Evolutionary conservation across 2,113 vertebrate species (phyloP).

Genomic region (Onychostruthus taczanowskii): DNA sequence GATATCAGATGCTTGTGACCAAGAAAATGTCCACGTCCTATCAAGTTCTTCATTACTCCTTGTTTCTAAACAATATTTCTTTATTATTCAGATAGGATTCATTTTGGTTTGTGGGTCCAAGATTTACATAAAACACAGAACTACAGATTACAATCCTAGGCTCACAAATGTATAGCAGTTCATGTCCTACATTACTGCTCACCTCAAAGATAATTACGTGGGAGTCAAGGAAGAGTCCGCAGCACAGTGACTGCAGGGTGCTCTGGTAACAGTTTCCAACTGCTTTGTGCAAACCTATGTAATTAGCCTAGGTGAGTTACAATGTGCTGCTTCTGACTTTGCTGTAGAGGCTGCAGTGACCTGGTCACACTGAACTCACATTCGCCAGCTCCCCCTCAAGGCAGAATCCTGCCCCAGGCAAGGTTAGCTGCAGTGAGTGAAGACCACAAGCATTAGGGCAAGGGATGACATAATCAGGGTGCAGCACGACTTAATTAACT

Average conservation of each 20-base stretch:
- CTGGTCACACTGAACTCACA: background rate
- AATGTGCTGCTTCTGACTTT: background rate
- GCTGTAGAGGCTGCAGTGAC: background rate
- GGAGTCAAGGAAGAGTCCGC: accelerated
- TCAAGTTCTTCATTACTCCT: background rate
- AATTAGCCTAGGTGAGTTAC: background rate
- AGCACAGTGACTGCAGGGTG: background rate
- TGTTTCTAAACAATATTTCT: background rate
- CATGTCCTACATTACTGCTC: background rate
- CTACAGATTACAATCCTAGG: background rate
- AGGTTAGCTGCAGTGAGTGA: background rate
- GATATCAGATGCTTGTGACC: background rate
- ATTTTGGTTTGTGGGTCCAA: background rate
- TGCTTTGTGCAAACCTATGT: background rate
- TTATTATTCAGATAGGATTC: background rate
- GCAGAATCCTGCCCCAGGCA: background rate
- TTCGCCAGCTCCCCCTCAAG: background rate
- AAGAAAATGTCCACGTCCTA: background rate
- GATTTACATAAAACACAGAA: background rate
- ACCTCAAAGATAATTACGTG: background rate
- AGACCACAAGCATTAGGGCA: background rate
- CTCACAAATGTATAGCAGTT: background rate
- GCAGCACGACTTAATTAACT: background rate
- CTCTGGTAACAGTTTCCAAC: background rate
- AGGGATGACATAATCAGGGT: background rate